A percentile compares a stretch with the other conserved stretches of the same genome.
Conservation (phyloP, 2,888 invertebrate genomes). For the Calameuta pallipes region DNA sequence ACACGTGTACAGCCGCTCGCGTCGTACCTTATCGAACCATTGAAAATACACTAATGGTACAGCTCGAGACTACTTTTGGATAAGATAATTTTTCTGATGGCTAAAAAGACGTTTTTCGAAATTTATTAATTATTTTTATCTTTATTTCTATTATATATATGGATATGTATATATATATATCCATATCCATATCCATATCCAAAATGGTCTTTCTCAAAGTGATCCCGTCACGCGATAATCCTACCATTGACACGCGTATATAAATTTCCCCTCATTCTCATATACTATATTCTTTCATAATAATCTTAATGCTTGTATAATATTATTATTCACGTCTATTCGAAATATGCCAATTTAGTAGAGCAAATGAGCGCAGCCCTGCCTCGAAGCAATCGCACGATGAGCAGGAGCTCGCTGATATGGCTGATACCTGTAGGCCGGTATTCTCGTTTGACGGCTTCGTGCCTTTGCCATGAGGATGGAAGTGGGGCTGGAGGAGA, state of each 20-base stretch:
- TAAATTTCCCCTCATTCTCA: neutral
- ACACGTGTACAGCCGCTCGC: neutral
- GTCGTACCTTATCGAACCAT: neutral
- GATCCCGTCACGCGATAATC: neutral
- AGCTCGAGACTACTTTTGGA: neutral
- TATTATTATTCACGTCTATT: neutral
- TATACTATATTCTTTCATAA: too few species aligned
- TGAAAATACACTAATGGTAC: neutral
- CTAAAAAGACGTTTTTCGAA: neutral
- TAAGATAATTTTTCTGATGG: neutral
- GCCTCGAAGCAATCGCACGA: conserved; percentile 14
- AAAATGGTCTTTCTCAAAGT: neutral
- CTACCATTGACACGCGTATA: neutral
- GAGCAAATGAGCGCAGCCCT: neutral
- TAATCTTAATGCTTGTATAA: neutral
- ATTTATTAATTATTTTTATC: neutral
- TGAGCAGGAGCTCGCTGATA: conserved; percentile 44
- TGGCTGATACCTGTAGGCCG: conserved; percentile 29
- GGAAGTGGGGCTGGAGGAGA: conserved; percentile 24
- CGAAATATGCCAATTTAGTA: neutral
- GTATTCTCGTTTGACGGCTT: conserved; percentile 53
- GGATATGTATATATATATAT: neutral
- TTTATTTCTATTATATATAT: neutral
- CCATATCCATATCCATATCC: neutral
- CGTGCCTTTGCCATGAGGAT: conserved; percentile 18